phyloP scores from a whole-genome alignment of 2,888 invertebrate species.

The Brenthis hecate region DNA sequence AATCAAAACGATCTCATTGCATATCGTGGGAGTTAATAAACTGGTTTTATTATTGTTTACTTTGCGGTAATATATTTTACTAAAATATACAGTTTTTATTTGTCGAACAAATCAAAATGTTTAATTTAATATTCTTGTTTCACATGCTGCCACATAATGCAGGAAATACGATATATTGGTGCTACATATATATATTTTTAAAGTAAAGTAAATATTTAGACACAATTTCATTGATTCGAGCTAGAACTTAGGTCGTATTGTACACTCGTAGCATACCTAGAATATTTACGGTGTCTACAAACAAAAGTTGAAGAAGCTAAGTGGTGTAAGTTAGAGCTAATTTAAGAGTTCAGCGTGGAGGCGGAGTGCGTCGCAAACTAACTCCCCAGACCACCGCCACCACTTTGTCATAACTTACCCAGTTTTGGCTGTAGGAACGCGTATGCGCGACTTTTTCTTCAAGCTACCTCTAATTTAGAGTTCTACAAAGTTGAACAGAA shows the following conservation, averaged over 20 bases:
- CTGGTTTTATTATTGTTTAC: no score
- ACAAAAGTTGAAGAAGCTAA: conserved; percentile 79
- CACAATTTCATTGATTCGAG: background rate
- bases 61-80: no score
- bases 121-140: no score
- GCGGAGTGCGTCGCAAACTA: conserved; percentile 48
- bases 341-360: conserved; percentile 73
- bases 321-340: conserved; percentile 78
- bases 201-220: background rate
- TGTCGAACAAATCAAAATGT: no score
- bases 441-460: conserved; percentile 17
- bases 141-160: no score
- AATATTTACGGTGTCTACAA: conserved; percentile 77
- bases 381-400: conserved; percentile 55
- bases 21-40: no score
- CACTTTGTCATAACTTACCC: conserved; percentile 75
- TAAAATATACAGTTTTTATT: no score
- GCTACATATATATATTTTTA: no score
- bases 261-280: conserved; percentile 59
- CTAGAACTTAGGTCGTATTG: conserved; percentile 52
- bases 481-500: background rate
- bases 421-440: conserved; percentile 47
- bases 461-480: conserved; percentile 2
- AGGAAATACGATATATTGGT: no score
- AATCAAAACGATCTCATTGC: no score